Evolutionary conservation across 2,888 invertebrate genomes (phyloP).

Genomic region (Xestia rhomboidea): DNA sequence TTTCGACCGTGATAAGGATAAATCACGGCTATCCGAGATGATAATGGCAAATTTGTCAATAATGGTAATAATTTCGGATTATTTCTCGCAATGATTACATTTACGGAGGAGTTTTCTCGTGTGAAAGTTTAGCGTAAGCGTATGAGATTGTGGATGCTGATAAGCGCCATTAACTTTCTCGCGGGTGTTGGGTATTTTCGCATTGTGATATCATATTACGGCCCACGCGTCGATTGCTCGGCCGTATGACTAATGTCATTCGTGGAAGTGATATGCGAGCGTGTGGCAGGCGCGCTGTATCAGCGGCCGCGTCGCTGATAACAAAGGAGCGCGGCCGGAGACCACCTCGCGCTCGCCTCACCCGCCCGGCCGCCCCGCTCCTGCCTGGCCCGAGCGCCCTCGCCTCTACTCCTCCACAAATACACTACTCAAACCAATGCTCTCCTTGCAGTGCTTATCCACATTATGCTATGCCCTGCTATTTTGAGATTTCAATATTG

Average conservation of each 20-base stretch:
- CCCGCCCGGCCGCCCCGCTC: slow-evolving; percentile 71
- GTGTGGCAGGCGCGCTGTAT: slow-evolving; percentile 83
- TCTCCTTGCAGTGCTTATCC: slow-evolving; percentile 76
- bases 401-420: slow-evolving; percentile 68
- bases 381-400: slow-evolving; percentile 64
- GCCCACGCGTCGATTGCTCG: slow-evolving; percentile 90
- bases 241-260: slow-evolving; percentile 90
- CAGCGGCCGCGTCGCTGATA: slow-evolving; percentile 86
- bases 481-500: slow-evolving; percentile 89
- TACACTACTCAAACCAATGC: slow-evolving; percentile 69
- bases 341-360: slow-evolving; percentile 68
- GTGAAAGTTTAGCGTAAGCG: slow-evolving; percentile 90
- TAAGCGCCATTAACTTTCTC: slow-evolving; percentile 92
- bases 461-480: slow-evolving; percentile 81
- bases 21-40: slow-evolving; percentile 92
- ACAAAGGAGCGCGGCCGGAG: slow-evolving; percentile 85
- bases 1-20: slow-evolving; percentile 94
- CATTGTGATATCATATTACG: slow-evolving; percentile 91
- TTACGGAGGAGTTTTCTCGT: slow-evolving; percentile 86
- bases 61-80: slow-evolving; percentile 91
- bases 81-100: slow-evolving; percentile 73
- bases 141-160: slow-evolving; percentile 91
- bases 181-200: slow-evolving; percentile 91
- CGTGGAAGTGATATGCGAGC: slow-evolving; percentile 89
- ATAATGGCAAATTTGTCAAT: slow-evolving; percentile 95